Conservation (phyloP, 1,140 invertebrate species). For the Zaprionus ornatus region DNA sequence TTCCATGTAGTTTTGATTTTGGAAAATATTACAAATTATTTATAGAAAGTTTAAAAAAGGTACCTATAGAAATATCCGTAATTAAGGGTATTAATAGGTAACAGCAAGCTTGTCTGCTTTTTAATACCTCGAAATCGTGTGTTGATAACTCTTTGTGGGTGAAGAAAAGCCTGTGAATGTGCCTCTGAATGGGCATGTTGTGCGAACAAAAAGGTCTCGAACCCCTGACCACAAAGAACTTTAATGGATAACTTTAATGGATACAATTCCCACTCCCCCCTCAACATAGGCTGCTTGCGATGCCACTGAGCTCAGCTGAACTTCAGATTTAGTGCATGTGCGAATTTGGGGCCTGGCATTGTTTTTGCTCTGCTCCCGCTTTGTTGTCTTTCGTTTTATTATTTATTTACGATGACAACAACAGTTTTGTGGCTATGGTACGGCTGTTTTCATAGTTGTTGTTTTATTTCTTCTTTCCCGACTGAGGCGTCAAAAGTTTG, state of each 20-base stretch:
- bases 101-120: no score
- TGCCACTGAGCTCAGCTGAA: conserved; percentile 11
- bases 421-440: conserved; percentile 35
- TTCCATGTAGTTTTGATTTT: no score
- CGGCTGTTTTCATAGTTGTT: conserved; percentile 12
- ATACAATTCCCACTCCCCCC: background rate
- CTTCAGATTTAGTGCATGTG: background rate
- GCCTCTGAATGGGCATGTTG: background rate
- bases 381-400: conserved; percentile 51
- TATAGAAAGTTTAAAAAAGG: no score
- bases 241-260: conserved; percentile 11
- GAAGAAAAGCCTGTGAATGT: background rate
- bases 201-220: conserved; percentile 5
- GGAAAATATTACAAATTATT: no score
- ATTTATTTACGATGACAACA: conserved; percentile 66
- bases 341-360: background rate
- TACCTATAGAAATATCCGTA: no score
- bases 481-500: conserved; percentile 61
- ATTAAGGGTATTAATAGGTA: no score
- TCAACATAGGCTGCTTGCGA: background rate
- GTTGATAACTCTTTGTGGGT: background rate
- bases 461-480: conserved; percentile 26
- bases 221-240: background rate
- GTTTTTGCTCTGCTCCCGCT: conserved; percentile 9
- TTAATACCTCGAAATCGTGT: background rate